Percentiles rank a stretch among this genome's conserved stretches.
Conservation (phyloP, 2,797 vertebrate species). For the Silurus aristotelis region DNA sequence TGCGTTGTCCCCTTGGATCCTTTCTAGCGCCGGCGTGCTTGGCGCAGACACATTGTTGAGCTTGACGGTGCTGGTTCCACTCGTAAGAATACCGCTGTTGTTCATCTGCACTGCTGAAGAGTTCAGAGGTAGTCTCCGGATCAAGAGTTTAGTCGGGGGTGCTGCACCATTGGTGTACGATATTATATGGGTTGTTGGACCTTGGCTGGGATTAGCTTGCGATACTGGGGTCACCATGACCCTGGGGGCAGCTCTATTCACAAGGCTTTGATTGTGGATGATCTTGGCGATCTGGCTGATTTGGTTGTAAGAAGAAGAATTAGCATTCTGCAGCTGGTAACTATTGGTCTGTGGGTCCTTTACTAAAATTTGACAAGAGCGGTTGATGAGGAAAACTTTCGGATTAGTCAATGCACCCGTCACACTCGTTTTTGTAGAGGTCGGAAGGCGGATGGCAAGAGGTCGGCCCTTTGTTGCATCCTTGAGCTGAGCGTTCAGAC, state of each 20-base stretch:
- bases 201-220: constrained; percentile 17
- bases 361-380: constrained; percentile 84
- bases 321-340: constrained; percentile 66
- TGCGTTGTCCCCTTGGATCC: constrained; percentile 53
- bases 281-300: constrained; percentile 78
- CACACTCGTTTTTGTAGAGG: constrained; percentile 42
- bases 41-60: constrained; percentile 29
- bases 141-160: constrained; percentile 42
- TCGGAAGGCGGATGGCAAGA: constrained; percentile 69
- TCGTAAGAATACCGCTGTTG: constrained; percentile 28
- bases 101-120: constrained; percentile 62
- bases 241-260: constrained; percentile 60
- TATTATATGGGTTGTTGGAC: constrained; percentile 41
- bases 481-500: constrained; percentile 68
- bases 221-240: constrained; percentile 56
- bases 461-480: constrained; percentile 58
- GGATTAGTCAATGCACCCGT: constrained; percentile 55
- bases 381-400: constrained; percentile 83
- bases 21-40: constrained; percentile 30
- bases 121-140: constrained; percentile 49
- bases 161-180: constrained; percentile 47
- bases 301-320: constrained; percentile 69
- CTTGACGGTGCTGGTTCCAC: background rate
- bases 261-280: constrained; percentile 66
- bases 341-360: constrained; percentile 79